phyloP scores from a whole-genome alignment of 2,113 vertebrate species.

The Nesogale talazaci region DNA sequence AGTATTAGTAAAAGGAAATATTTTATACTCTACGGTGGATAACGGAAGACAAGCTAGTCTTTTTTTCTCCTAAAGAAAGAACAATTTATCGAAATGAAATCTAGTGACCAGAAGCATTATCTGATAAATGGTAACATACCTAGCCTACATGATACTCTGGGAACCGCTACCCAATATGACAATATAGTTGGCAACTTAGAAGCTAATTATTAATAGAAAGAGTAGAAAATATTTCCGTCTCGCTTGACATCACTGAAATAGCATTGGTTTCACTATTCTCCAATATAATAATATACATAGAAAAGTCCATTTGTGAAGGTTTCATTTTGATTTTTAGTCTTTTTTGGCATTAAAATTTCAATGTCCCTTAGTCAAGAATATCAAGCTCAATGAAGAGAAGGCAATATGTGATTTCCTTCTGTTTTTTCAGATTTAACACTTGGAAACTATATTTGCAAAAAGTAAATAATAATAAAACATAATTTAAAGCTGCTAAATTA shows the following conservation, averaged over 20 bases:
- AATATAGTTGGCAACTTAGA: not conserved
- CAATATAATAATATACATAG: not conserved
- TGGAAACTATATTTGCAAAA: not conserved
- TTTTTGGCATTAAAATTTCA: slow-evolving; percentile 16
- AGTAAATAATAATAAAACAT: not conserved
- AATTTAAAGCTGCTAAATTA: not conserved
- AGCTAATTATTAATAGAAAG: not conserved
- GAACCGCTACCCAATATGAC: not conserved
- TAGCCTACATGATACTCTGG: not conserved
- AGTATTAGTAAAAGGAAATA: not conserved
- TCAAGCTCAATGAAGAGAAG: not conserved
- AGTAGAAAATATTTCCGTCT: not conserved
- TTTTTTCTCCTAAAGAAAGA: not conserved
- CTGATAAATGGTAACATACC: not conserved
- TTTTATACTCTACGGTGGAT: not conserved
- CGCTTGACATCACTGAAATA: not conserved
- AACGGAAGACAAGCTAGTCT: not conserved
- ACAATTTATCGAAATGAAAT: slow-evolving; percentile 1
- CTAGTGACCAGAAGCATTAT: slow-evolving; percentile 3
- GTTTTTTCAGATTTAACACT: not conserved
- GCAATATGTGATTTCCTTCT: not conserved
- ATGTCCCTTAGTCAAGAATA: not conserved
- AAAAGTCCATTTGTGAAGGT: not conserved
- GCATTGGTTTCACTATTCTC: not conserved
- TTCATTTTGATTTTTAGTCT: not conserved